A percentile compares a stretch with the other conserved stretches of the same genome.
Evolutionary conservation across 2,113 vertebrate genomes (phyloP).

Genomic region (Poeciliopsis prolifica): DNA sequence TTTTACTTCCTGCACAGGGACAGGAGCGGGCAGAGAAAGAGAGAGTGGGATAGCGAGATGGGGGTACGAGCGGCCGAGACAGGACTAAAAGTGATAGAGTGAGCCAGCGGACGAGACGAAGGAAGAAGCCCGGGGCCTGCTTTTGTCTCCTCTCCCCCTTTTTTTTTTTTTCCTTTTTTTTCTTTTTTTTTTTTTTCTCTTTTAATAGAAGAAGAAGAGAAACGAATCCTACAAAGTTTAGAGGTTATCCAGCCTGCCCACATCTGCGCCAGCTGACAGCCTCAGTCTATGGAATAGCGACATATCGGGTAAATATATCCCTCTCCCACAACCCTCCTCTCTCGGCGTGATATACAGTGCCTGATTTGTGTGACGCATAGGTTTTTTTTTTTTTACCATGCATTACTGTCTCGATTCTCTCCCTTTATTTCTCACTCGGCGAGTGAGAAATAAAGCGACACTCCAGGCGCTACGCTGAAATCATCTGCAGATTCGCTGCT

Average conservation of each 20-base stretch:
- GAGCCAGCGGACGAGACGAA: slow-evolving; percentile 66
- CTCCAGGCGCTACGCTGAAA: neutral
- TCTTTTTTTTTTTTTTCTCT: neutral
- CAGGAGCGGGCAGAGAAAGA: slow-evolving; percentile 65
- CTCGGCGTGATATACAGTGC: slow-evolving; percentile 45
- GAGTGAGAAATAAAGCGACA: neutral
- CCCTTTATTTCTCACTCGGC: slow-evolving; percentile 21
- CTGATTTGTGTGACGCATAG: slow-evolving; percentile 74
- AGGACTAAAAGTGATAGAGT: slow-evolving; percentile 58
- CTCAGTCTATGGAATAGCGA: slow-evolving; percentile 74
- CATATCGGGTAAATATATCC: slow-evolving; percentile 74
- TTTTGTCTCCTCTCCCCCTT: neutral
- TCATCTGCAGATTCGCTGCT: neutral
- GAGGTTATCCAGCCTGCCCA: slow-evolving; percentile 50
- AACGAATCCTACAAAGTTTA: slow-evolving; percentile 72
- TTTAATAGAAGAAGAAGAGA: neutral
- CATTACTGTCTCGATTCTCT: slow-evolving; percentile 55
- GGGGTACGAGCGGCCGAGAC: slow-evolving; percentile 61
- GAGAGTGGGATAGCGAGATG: slow-evolving; percentile 62
- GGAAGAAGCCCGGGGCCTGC: slow-evolving; percentile 56
- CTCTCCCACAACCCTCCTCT: neutral
- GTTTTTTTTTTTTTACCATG: slow-evolving; percentile 46
- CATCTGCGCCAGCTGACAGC: slow-evolving; percentile 56
- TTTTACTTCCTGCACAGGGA: slow-evolving; percentile 82
- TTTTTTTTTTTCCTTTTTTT: neutral